These are phyloP conservation scores for Zoanthus solanderi DNA, from an alignment of 92 coral and sea anemone genomes.

Conservation along the genomic window DNA sequence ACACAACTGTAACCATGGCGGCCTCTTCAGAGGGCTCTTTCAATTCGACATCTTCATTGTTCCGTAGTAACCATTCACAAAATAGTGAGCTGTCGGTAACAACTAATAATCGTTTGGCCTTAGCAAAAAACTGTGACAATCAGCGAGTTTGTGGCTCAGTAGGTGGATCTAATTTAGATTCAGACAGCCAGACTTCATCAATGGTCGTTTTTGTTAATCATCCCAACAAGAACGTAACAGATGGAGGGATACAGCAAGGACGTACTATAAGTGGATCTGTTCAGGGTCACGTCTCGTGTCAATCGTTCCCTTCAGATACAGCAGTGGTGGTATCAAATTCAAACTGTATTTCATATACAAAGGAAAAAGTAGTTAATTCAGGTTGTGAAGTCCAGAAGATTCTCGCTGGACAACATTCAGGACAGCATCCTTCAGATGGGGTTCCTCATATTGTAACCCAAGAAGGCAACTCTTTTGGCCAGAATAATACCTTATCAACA, in stretches of 20 bases:
- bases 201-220: background rate
- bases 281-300: background rate
- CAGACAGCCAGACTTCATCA: background rate
- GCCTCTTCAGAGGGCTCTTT: background rate
- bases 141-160: background rate
- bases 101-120: background rate
- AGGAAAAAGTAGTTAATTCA: background rate
- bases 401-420: background rate
- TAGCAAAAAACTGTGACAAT: background rate
- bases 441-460: background rate
- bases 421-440: background rate
- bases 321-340: background rate
- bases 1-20: constrained; percentile 2
- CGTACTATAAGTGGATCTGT: background rate
- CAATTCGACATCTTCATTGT: background rate
- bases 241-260: background rate
- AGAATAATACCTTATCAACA: background rate
- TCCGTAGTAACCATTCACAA: background rate
- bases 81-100: background rate
- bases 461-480: constrained; percentile 1
- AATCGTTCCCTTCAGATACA: constrained; percentile 2
- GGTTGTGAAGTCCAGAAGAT: background rate
- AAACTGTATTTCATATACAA: background rate
- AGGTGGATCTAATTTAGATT: background rate
- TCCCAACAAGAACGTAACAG: background rate